These are phyloP conservation scores for Nomada hirtipes DNA, from an alignment of 2,888 invertebrate genomes.

Conservation along the genomic window DNA sequence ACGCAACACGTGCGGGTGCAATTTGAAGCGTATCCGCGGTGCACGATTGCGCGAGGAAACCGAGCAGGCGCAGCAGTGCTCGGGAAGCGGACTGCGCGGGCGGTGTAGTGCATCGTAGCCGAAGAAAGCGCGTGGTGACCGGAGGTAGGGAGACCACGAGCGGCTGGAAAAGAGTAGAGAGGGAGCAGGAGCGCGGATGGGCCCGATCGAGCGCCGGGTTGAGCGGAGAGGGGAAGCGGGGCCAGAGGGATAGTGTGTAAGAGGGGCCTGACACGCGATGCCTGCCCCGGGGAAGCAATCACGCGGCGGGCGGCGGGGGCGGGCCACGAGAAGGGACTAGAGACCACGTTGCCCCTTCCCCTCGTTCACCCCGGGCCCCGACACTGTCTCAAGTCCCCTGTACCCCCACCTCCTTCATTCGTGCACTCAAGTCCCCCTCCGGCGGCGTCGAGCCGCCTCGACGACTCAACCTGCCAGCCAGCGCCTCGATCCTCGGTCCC, in stretches of 20 bases:
- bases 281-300: conserved; percentile 83
- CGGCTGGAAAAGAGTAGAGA: conserved; percentile 57
- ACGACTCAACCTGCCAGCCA: conserved; percentile 73
- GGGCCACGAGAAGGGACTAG: conserved; percentile 75
- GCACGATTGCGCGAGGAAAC: conserved; percentile 5
- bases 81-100: conserved; percentile 64
- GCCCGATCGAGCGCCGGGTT: conserved; percentile 66
- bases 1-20: too few species aligned
- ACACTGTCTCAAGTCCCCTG: conserved; percentile 55
- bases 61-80: conserved; percentile 38
- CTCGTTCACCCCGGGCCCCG: conserved; percentile 67
- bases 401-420: conserved; percentile 54
- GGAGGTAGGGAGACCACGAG: conserved; percentile 41
- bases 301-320: conserved; percentile 83
- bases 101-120: conserved; percentile 46
- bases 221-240: conserved; percentile 64
- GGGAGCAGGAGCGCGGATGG: conserved; percentile 53
- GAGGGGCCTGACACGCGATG: conserved; percentile 84
- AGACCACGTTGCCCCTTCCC: conserved; percentile 70
- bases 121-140: conserved; percentile 59
- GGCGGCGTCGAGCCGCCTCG: conserved; percentile 70
- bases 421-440: conserved; percentile 66
- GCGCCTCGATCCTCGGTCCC: conserved; percentile 61
- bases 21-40: too few species aligned
- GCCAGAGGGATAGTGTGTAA: conserved; percentile 75